These are phyloP conservation scores for Caenorhabditis imperialis DNA, from an alignment of 2,888 invertebrate species.

Conservation along the genomic window DNA sequence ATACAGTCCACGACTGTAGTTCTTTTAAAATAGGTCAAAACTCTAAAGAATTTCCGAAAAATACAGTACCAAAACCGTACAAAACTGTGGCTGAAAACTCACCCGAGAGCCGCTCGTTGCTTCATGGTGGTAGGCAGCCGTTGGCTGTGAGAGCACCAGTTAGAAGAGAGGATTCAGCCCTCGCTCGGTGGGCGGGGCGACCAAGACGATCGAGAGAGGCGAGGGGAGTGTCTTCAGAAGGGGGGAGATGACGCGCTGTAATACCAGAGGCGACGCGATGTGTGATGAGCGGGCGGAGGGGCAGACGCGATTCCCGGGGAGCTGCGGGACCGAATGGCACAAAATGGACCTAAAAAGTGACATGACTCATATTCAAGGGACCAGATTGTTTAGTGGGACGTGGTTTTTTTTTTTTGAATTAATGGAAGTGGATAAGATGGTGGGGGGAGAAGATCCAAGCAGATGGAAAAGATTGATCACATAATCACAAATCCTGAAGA, in stretches of 20 bases:
- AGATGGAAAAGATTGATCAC: too few species aligned
- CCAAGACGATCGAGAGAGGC: constrained; percentile 19
- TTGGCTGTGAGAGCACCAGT: constrained; percentile 56
- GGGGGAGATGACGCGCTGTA: constrained; percentile 48
- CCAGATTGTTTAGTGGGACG: too few species aligned
- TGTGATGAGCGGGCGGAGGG: constrained; percentile 7
- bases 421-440: too few species aligned
- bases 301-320: constrained; percentile 10
- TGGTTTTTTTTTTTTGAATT: too few species aligned
- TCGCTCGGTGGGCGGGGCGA: constrained; percentile 40
- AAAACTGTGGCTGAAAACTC: constrained; percentile 11
- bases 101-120: constrained; percentile 58
- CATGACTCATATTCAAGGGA: too few species aligned
- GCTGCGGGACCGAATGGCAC: too few species aligned
- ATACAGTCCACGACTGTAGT: too few species aligned
- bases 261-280: constrained; percentile 6
- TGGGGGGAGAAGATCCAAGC: too few species aligned
- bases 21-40: neutral
- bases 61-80: constrained; percentile 23
- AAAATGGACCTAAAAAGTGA: too few species aligned
- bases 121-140: constrained; percentile 58
- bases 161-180: constrained; percentile 50
- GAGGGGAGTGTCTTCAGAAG: constrained; percentile 31
- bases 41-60: constrained; percentile 11
- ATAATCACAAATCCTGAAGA: too few species aligned